phyloP scores from a whole-genome alignment of 2,888 invertebrate species.

The Cantharis flavilabris region DNA sequence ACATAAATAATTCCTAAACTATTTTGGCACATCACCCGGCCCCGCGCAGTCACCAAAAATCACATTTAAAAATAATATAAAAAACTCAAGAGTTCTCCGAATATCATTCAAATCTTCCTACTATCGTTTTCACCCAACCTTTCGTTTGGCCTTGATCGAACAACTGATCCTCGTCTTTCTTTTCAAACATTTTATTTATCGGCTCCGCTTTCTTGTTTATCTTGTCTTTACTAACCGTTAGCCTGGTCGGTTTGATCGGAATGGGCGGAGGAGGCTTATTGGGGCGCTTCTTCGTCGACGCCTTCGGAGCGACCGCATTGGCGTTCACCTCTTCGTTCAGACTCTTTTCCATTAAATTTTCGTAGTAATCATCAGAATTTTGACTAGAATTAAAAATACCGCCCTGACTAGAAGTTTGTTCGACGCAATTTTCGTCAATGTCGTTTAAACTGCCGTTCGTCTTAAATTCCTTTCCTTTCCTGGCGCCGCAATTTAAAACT shows the following conservation, averaged over 20 bases:
- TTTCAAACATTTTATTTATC: slow-evolving; percentile 4
- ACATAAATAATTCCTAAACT: not conserved
- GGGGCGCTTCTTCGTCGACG: slow-evolving; percentile 42
- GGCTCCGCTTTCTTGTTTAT: not conserved
- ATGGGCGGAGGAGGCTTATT: slow-evolving; percentile 67
- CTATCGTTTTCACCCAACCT: slow-evolving; percentile 77
- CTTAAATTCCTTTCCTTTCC: slow-evolving; percentile 44
- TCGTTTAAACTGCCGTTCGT: slow-evolving; percentile 41
- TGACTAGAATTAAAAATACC: slow-evolving; percentile 46
- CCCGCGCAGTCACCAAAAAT: slow-evolving; percentile 1
- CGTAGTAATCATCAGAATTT: slow-evolving; percentile 52
- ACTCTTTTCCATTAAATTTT: slow-evolving; percentile 49
- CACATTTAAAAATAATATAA: not conserved
- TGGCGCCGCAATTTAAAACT: slow-evolving; percentile 41
- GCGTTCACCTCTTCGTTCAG: slow-evolving; percentile 44
- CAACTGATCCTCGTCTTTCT: slow-evolving; percentile 8
- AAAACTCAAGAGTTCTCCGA: slow-evolving; percentile 27
- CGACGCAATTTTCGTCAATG: not conserved
- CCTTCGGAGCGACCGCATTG: not conserved
- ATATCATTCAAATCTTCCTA: slow-evolving; percentile 70
- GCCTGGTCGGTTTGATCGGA: slow-evolving; percentile 62
- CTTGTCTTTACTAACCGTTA: slow-evolving; percentile 28
- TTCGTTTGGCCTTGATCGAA: slow-evolving; percentile 54
- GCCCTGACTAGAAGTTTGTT: slow-evolving; percentile 35
- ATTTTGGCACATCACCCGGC: slow-evolving; percentile 1